Base-by-base conservation (phyloP, 2,797 vertebrate genomes). In the Microctenopoma steveboyesi region DNA sequence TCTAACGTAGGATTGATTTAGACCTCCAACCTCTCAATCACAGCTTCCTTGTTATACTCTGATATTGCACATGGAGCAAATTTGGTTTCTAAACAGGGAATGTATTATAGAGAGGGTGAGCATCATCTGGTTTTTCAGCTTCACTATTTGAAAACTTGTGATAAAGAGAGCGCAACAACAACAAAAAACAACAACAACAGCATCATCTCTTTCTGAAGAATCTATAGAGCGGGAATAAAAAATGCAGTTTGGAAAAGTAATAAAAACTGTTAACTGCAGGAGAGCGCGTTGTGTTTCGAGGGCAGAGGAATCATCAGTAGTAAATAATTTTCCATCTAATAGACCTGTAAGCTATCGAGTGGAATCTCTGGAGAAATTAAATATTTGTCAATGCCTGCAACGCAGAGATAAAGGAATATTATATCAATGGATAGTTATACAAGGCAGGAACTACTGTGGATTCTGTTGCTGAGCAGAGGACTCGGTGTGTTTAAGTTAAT, bases 21-120 rank as follows among this genome's bases (percentile, higher is more conserved):
- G 48, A 74, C 65, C 75, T 72, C 60, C 55, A 72, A 50, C 69
- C 73, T 60, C 73, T 83, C 76, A 30, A 78, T 86, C 87, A 82
- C 76, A 82, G 79, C 83, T 78, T 74, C 50, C 62, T 75, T 63
- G 69, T 63, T 83, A 49, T 66, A 72, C 62, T 69, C 72, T 53
- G 68, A 90, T 88, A 86, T 89, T 87, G 72, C 82, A 71, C 61
- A 69, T 3, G 28, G 70, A 74, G 80, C 49, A 72, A 79, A 88
- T 85, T 48, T 64, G 7, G 64, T 81, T 81, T 82, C 75, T 72
- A 54, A 87, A 76, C 64, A 22, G 69, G 71, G 62, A 70, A 72
- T 52, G 62, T 13, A 50, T 82, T 58, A 81, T 28, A 53, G 53
- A 60, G 64, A 58, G 37, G 22, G 43, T 1, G 69, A 70, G 79